A percentile compares a stretch with the other conserved stretches of the same genome.
phyloP scores from a whole-genome alignment of 2,113 vertebrate genomes.

The Corydoras sp. region DNA sequence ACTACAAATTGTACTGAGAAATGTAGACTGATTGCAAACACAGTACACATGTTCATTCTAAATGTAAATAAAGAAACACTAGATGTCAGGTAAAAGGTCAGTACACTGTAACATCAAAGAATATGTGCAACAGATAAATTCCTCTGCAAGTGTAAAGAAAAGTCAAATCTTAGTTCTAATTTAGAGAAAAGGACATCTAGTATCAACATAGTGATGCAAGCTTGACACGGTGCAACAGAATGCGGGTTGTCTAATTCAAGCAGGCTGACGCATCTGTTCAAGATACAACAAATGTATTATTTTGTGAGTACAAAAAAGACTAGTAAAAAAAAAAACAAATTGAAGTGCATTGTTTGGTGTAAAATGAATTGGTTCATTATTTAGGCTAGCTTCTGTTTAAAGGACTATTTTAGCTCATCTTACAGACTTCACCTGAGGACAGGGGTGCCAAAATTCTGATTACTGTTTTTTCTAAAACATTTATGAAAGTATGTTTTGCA shows the following conservation, averaged over 20 bases:
- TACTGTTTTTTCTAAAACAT: neutral
- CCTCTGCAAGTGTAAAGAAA: neutral
- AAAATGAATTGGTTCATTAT: too few species aligned
- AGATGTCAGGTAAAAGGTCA: neutral
- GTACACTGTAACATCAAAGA: neutral
- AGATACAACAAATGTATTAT: too few species aligned
- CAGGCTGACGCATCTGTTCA: neutral
- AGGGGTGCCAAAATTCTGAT: too few species aligned
- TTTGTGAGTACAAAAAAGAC: too few species aligned
- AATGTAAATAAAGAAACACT: neutral
- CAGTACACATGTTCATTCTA: neutral
- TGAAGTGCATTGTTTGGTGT: too few species aligned
- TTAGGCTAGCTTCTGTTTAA: too few species aligned
- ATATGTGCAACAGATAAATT: neutral
- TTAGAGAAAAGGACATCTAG: neutral
- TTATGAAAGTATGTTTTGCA: neutral
- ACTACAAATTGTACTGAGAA: too few species aligned
- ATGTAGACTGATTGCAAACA: too few species aligned
- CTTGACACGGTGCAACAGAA: neutral
- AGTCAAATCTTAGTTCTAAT: neutral
- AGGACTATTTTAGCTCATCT: too few species aligned
- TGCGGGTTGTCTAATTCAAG: conserved; percentile 10
- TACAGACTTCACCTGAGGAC: too few species aligned
- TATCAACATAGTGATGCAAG: neutral
- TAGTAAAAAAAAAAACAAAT: too few species aligned